Evolutionary conservation across 2,113 vertebrate species (phyloP).

Genomic region (Xenus cinereus): DNA sequence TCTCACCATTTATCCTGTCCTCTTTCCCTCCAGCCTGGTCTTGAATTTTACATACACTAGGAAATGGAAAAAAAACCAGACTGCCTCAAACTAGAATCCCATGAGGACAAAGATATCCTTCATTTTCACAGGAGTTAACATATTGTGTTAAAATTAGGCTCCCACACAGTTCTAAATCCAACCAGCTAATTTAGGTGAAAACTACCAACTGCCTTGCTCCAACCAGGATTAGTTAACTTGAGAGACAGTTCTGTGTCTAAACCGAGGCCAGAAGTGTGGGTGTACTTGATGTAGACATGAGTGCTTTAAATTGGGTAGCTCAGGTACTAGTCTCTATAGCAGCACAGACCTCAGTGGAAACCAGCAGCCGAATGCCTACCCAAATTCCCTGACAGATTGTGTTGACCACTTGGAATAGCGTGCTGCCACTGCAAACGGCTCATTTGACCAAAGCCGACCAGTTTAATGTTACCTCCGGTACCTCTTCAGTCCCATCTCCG

Average conservation of each 20-base stretch:
- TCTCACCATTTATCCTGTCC: neutral
- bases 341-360: neutral
- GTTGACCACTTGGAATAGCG: neutral
- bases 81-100: neutral
- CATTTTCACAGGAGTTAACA: conserved; percentile 21
- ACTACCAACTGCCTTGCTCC: conserved; percentile 16
- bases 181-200: conserved; percentile 42
- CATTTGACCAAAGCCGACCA: neutral
- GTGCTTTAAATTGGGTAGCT: neutral
- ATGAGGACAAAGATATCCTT: neutral
- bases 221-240: conserved; percentile 18
- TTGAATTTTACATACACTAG: neutral
- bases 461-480: neutral
- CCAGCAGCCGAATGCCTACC: neutral
- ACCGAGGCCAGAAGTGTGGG: conserved; percentile 33
- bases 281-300: neutral
- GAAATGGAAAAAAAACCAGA: neutral
- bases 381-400: neutral
- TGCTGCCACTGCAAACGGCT: neutral
- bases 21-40: neutral
- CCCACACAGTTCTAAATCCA: conserved; percentile 53
- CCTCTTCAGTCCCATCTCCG: neutral
- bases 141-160: conserved; percentile 30
- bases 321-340: conserved; percentile 27
- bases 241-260: neutral